Conservation (phyloP, 2,113 vertebrate genomes). For the Rissa tridactyla region DNA sequence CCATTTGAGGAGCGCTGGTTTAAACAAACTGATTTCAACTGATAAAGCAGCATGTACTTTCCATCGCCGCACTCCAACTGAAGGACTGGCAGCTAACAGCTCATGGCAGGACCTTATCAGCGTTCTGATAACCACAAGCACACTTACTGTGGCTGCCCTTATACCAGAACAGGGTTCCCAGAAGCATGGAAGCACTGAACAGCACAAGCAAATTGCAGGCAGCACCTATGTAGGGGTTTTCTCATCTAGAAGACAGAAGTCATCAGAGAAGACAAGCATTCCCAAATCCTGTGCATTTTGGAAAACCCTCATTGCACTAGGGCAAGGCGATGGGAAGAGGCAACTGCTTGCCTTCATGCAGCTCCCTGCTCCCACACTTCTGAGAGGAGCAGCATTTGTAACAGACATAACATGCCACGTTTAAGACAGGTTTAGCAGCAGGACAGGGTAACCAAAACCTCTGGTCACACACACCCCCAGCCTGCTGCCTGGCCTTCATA, state of each 20-base stretch:
- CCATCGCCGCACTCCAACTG: fast-evolving
- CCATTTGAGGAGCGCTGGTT: fast-evolving
- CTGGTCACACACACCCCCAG: neutral
- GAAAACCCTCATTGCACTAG: neutral
- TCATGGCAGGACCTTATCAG: neutral
- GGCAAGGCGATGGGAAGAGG: fast-evolving
- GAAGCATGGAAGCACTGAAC: neutral
- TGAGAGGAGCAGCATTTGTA: neutral
- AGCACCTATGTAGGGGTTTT: fast-evolving
- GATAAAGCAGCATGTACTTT: neutral
- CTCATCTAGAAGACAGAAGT: neutral
- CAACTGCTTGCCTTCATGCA: fast-evolving
- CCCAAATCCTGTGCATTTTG: neutral
- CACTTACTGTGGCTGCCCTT: neutral
- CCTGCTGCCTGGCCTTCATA: neutral
- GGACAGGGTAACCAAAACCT: neutral
- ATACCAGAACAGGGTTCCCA: neutral
- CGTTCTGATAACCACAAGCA: neutral
- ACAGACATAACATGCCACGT: fast-evolving
- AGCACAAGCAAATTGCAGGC: neutral
- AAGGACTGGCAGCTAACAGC: neutral
- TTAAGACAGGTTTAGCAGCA: neutral
- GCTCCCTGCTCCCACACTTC: neutral
- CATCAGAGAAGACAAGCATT: neutral
- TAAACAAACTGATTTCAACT: neutral